Conservation (phyloP, 2,888 invertebrate species). For the Tribolium freemani region DNA sequence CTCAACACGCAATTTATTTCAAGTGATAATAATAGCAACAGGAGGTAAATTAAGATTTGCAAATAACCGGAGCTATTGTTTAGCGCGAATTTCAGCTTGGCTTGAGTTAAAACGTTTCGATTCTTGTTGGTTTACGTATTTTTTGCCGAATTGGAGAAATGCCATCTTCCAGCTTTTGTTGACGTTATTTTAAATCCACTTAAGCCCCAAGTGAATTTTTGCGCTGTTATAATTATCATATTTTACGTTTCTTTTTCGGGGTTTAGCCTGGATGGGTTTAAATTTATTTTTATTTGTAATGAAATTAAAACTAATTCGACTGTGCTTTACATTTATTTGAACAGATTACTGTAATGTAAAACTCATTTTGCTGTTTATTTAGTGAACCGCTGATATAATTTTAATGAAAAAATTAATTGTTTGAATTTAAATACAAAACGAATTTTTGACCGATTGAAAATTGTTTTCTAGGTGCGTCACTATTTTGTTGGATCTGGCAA, state of each 20-base stretch:
- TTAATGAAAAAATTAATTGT: neutral
- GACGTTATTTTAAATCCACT: neutral
- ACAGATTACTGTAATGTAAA: neutral
- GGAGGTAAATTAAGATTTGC: constrained; percentile 27
- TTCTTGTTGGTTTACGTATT: neutral
- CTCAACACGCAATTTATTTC: constrained; percentile 16
- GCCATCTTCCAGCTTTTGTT: neutral
- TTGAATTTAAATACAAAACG: neutral
- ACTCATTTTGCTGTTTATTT: neutral
- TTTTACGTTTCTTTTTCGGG: neutral
- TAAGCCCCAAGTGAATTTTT: neutral
- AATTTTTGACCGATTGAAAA: too few relatives aligned
- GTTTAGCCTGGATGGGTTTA: neutral
- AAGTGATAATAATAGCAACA: constrained; percentile 24
- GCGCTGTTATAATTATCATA: neutral
- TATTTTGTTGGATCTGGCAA: neutral
- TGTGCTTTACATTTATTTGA: neutral
- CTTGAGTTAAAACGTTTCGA: neutral
- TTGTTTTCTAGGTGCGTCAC: too few relatives aligned
- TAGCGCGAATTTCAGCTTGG: neutral
- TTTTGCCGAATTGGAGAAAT: neutral
- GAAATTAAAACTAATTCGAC: neutral
- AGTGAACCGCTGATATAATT: neutral
- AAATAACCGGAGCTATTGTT: constrained; percentile 12
- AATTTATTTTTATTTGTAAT: neutral